These are phyloP conservation scores for Sebastes wilsoni DNA, from an alignment of 2,797 vertebrate genomes.

Conservation along the genomic window DNA sequence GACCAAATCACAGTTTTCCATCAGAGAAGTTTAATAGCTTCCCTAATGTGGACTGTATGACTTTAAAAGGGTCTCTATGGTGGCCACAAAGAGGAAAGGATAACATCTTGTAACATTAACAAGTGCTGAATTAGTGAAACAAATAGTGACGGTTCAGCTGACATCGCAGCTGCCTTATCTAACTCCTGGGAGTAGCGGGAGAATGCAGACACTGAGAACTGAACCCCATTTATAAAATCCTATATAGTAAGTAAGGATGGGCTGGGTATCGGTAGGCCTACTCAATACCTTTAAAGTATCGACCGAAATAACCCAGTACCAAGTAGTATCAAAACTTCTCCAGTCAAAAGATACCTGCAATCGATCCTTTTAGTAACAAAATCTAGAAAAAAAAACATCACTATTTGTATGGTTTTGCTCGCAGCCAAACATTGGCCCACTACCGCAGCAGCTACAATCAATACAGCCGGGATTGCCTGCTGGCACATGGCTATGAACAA, in stretches of 20 bases:
- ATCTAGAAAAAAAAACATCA: too few species aligned
- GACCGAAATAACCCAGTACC: too few species aligned
- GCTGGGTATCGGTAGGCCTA: too few species aligned
- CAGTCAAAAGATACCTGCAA: too few species aligned
- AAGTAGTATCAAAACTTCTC: too few species aligned
- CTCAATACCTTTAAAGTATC: too few species aligned
- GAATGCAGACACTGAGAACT: background rate
- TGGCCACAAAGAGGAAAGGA: background rate
- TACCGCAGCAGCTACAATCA: too few species aligned
- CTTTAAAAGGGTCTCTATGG: constrained; percentile 2
- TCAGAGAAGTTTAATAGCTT: constrained; percentile 24
- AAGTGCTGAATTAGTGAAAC: constrained; percentile 44
- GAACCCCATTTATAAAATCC: background rate
- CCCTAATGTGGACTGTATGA: constrained; percentile 28
- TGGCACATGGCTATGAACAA: too few species aligned
- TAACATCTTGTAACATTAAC: constrained; percentile 37
- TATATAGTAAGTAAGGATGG: background rate
- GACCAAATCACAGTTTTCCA: constrained; percentile 24
- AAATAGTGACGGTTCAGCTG: constrained; percentile 33
- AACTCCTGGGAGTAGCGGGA: background rate
- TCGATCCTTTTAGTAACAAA: too few species aligned
- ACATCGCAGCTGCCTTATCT: constrained; percentile 22
- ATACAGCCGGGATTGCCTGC: too few species aligned
- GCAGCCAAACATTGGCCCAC: too few species aligned
- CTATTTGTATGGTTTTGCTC: too few species aligned